Evolutionary conservation across 1,140 invertebrate species (phyloP), one percentile per base, ranked within the genome.

Genomic region (Papilio polytes): DNA sequence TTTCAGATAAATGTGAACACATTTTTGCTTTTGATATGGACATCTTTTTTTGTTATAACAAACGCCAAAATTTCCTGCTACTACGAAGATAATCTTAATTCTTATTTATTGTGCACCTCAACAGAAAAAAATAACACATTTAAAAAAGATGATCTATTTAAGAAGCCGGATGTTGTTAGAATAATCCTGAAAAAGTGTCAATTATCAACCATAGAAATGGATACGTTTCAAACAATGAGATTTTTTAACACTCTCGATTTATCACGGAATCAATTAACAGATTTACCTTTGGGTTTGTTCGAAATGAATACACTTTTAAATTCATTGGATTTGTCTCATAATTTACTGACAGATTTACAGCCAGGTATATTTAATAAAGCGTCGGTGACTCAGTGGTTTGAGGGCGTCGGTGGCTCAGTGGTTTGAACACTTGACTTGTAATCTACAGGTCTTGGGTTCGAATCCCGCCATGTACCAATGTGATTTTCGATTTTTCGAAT

Each of bases 241-340:
- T 74, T 80, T 12, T 74, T 91, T 1, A 82, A 85, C 72, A 79
- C 87, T 36, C 46, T 94, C 41, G 91, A 94, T 80, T 80, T 94
- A 46, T 92, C 92, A 9, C 20, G 83, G 20, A 94, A 94, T 78
- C 87, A 88, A 46, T 86, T 94, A 13, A 78, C 76, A 26, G 80
- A 56, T 53, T 73, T 94, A 18, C 83, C 88, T 77, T 81, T 89
- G 20, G 90, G 89, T 3, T 82, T 89, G 15, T 78, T 94, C 3
- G 87, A 91, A 77, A 88, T 82, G 18, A 80, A 78, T 8, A 78
- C 70, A 18, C 31, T 84, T 66, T 26, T 93, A 0, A 87, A 79
- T 0, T 80, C 86, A 53, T 80, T 94, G 36, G 91, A 92, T 81
- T 41, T 93, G 6, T 91, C 91, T 1, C 74, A 88, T 74, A 94